Conservation (phyloP, 2,113 vertebrate species). For the Pteruthius melanotis region DNA sequence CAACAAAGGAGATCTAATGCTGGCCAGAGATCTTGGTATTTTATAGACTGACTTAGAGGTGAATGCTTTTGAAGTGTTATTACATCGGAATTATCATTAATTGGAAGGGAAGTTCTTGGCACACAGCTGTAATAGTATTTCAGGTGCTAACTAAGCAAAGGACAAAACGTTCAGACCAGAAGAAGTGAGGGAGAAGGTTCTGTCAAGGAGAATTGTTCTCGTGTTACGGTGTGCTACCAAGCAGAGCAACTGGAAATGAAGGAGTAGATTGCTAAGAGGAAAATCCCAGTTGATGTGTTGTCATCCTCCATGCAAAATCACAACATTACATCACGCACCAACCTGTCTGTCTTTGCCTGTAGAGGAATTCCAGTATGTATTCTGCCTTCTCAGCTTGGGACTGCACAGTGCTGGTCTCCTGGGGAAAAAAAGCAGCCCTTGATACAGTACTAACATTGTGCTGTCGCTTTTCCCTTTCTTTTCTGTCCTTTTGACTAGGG, state of each 20-base stretch:
- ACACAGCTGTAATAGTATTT: not conserved
- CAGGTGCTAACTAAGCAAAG: not conserved
- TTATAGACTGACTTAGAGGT: not conserved
- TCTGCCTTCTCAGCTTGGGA: not conserved
- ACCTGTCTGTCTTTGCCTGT: not conserved
- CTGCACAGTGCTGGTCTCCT: not conserved
- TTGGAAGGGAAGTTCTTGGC: not conserved
- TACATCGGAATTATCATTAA: not conserved
- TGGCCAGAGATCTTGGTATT: not conserved
- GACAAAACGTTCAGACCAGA: not conserved
- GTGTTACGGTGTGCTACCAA: not conserved
- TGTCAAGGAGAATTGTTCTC: not conserved
- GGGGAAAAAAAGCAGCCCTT: not conserved
- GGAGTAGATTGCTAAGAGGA: not conserved
- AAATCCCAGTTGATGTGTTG: not conserved
- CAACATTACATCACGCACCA: fast-evolving
- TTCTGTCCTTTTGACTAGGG: slow-evolving; percentile 69
- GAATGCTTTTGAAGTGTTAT: not conserved
- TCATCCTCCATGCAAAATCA: not conserved
- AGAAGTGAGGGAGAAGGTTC: not conserved
- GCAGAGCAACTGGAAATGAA: not conserved
- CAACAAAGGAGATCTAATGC: not conserved
- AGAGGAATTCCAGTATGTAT: not conserved
- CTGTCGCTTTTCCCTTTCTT: not conserved
- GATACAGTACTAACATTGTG: not conserved